Evolutionary conservation across 2,113 vertebrate species (phyloP).

Genomic region (Martes martes): DNA sequence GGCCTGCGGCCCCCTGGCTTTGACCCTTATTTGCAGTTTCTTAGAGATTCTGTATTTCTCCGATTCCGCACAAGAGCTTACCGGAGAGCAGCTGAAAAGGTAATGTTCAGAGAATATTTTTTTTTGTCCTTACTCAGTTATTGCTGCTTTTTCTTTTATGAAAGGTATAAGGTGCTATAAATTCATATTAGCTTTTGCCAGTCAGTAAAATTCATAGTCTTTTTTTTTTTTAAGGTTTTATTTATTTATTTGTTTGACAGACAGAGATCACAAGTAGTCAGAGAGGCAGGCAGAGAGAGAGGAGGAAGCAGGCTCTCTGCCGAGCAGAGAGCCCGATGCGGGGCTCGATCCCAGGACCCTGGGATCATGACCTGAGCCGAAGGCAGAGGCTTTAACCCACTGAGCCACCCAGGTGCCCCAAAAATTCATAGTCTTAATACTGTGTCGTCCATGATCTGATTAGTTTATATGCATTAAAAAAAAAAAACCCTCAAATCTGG

Average conservation of each 20-base stretch:
- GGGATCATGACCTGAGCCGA: too few species aligned
- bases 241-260: too few species aligned
- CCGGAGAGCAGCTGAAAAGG: constrained; percentile 94
- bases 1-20: constrained; percentile 95
- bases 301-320: too few species aligned
- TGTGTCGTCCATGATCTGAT: not conserved
- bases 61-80: constrained; percentile 97
- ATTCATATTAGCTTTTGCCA: constrained; percentile 19
- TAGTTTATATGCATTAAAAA: not conserved
- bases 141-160: constrained; percentile 5
- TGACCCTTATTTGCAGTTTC: constrained; percentile 95
- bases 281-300: too few species aligned
- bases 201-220: not conserved
- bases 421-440: too few species aligned
- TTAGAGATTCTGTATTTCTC: constrained; percentile 95
- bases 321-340: too few species aligned
- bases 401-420: too few species aligned
- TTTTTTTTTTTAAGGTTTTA: not conserved
- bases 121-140: not conserved
- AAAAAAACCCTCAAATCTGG: not conserved
- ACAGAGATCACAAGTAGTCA: too few species aligned
- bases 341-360: too few species aligned
- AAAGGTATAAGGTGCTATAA: not conserved
- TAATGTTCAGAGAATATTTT: constrained; percentile 70
- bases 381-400: too few species aligned